Percentiles rank a stretch among this genome's conserved stretches.
Evolutionary conservation across 2,888 invertebrate species (phyloP).

Genomic region (Chymomyza amoena): DNA sequence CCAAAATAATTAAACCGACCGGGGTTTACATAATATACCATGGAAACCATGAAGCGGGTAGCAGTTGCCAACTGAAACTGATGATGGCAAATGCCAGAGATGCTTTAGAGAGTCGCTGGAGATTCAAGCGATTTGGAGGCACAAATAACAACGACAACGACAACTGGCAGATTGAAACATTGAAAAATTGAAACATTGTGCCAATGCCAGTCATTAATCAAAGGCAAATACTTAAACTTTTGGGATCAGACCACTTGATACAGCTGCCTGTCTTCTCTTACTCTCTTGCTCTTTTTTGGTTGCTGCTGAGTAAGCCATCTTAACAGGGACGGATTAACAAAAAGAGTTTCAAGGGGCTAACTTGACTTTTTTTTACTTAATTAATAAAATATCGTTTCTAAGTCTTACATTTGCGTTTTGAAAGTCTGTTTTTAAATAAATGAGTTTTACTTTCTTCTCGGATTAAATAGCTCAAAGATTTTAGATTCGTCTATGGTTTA

Average conservation of each 20-base stretch:
- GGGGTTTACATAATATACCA: constrained; percentile 59
- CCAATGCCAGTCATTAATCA: constrained; percentile 54
- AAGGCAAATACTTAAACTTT: constrained; percentile 52
- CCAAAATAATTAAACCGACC: constrained; percentile 57
- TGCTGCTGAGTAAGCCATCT: not conserved
- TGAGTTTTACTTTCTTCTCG: no score
- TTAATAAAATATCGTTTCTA: no score
- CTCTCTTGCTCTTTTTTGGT: not conserved
- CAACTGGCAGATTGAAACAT: constrained; percentile 31
- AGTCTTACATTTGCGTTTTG: no score
- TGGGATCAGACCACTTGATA: not conserved
- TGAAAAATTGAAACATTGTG: constrained; percentile 9
- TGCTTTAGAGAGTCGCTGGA: not conserved
- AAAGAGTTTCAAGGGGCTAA: no score
- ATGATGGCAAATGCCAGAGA: not conserved
- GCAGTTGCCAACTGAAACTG: not conserved
- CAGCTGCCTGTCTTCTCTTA: constrained; percentile 7
- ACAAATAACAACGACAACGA: not conserved
- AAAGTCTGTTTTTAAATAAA: no score
- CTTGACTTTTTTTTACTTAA: no score
- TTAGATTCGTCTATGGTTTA: no score
- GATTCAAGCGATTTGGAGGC: constrained; percentile 13
- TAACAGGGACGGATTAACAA: no score
- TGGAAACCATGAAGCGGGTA: constrained; percentile 30
- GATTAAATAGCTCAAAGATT: no score